Evolutionary conservation across 1,140 invertebrate genomes (phyloP).

Genomic region (Oncopeltus fasciatus): DNA sequence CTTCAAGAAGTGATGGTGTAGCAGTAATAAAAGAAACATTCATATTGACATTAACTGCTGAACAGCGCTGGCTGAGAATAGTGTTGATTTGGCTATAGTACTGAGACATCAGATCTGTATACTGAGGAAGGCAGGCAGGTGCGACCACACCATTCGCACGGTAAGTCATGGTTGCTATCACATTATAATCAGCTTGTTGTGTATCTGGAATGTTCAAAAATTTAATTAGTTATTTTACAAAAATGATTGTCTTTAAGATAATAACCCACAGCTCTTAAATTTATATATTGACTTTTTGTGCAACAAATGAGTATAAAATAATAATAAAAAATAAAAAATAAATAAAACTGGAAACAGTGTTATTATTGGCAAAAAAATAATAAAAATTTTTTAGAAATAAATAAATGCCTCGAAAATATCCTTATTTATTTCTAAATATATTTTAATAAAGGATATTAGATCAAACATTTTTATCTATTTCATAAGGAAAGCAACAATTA

Average conservation of each 20-base stretch:
- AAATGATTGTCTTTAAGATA: too few species aligned
- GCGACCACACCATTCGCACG: constrained; percentile 77
- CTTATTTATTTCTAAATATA: too few species aligned
- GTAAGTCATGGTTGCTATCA: constrained; percentile 76
- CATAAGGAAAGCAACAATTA: neutral
- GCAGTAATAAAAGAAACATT: constrained; percentile 80
- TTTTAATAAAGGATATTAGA: too few species aligned
- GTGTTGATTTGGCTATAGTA: constrained; percentile 67
- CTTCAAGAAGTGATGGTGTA: constrained; percentile 56
- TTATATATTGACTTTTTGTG: too few species aligned
- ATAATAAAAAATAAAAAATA: too few species aligned
- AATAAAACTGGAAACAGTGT: too few species aligned
- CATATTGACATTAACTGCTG: constrained; percentile 86
- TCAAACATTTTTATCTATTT: neutral
- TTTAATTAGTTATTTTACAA: too few species aligned
- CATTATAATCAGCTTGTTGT: constrained; percentile 84
- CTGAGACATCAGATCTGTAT: constrained; percentile 66
- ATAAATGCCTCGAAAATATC: too few species aligned
- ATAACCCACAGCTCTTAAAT: too few species aligned
- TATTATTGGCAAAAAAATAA: too few species aligned
- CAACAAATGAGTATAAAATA: too few species aligned
- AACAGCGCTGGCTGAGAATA: constrained; percentile 77
- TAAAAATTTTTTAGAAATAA: too few species aligned
- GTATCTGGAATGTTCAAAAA: constrained; percentile 76
- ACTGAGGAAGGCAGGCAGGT: constrained; percentile 66